phyloP scores from a whole-genome alignment of 2,113 vertebrate genomes.

The Dicerorhinus sumatrensis region DNA sequence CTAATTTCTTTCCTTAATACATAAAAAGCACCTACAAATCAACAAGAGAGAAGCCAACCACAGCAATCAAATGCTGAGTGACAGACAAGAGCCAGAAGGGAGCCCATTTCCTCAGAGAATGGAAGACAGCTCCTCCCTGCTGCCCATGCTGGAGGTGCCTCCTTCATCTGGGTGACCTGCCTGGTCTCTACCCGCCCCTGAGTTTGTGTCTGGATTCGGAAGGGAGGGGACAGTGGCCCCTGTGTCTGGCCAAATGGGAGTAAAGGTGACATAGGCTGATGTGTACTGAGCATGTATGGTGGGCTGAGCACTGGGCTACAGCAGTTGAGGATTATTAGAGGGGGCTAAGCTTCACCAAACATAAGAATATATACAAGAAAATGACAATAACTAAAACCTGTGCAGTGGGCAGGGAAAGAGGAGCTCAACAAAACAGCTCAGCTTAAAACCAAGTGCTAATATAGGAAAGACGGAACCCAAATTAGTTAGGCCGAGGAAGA shows the following conservation, averaged over 20 bases:
- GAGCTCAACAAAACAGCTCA: not conserved
- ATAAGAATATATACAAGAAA: too few relatives aligned
- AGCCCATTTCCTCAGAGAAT: not conserved
- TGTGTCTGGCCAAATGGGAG: not conserved
- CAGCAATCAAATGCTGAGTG: not conserved
- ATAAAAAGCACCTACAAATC: too few relatives aligned
- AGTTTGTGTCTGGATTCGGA: too few relatives aligned
- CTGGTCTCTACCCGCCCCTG: too few relatives aligned
- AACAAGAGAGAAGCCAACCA: not conserved
- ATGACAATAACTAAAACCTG: not conserved
- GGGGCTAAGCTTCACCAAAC: too few relatives aligned
- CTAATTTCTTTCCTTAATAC: not conserved
- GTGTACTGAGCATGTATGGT: not conserved
- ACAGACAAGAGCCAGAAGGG: not conserved
- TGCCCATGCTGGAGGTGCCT: not conserved
- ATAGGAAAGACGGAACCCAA: not conserved
- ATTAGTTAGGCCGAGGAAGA: not conserved
- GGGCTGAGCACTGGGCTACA: not conserved
- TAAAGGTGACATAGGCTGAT: not conserved
- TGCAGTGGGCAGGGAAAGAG: not conserved
- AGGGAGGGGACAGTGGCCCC: too few relatives aligned
- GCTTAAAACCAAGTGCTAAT: not conserved
- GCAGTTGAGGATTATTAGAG: not conserved
- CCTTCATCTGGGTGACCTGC: not conserved
- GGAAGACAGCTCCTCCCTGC: not conserved